Base-by-base conservation (phyloP, 2,797 vertebrate species). In the Tolypeutes matacus region DNA sequence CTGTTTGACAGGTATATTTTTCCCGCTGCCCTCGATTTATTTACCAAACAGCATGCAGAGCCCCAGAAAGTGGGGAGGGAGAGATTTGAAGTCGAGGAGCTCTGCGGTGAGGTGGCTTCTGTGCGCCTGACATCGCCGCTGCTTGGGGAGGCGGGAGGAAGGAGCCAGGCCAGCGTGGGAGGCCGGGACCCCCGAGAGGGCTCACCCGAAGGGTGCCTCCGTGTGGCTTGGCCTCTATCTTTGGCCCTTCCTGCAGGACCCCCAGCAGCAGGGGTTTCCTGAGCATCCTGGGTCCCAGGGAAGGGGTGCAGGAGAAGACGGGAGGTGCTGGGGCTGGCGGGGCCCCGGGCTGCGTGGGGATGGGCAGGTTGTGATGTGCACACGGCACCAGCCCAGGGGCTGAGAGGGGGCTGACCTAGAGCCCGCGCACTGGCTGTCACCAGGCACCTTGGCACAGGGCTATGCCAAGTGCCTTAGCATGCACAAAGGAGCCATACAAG, bases 1-100 rank as follows among this genome's bases (percentile, higher is more conserved):
- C 49, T 98, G 94, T 96, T 97, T 98, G 97, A 97, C 97, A 98
- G 98, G 97, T 98, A 89, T 98, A 94, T 98, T 98, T 97, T 98
- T 98, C 96, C 95, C 64, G 58, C 94, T 97, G 97, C 97, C 97
- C 97, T 97, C 27, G 51, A 97, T 97, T 98, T 98, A 98, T 97
- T 98, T 97, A 97, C 95, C 95, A 96, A 97, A 95, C 96, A 96
- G 93, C 82, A 31, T n/a, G 39, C 60, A 27, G 49, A 84, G 95
- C 91, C 87, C 13, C 83, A 39, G 42, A 46, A 56, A 93, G 12
- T 93, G 0, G 89, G 84, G 64, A 39, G 53, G 96, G 91, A 94
- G 77, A 78, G 86, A 20, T 17, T 92, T 9, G 21, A 88, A 89
- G 88, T 76, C 56, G 49, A 64, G 75, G 69, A 92, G 12, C 36